Percentiles rank a stretch among this genome's conserved stretches.
Evolutionary conservation across 2,113 vertebrate species (phyloP).

Genomic region (Leptobrachium leishanense): DNA sequence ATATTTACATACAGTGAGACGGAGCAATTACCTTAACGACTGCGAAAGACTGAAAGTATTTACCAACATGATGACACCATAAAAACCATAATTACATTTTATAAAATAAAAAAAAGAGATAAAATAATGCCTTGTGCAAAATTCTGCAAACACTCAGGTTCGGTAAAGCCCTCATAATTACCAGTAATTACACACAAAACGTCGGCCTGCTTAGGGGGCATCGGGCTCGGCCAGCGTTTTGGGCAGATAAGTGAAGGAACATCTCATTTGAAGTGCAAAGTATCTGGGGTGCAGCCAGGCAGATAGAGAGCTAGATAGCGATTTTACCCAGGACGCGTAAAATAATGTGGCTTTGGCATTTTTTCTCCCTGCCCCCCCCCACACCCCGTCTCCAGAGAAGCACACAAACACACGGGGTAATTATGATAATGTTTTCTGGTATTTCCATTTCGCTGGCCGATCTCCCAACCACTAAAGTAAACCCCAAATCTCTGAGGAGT

Average conservation of each 20-base stretch:
- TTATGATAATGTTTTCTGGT: conserved; percentile 73
- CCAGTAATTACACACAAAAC: too few relatives aligned
- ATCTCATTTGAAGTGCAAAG: neutral
- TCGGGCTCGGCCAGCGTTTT: accelerated
- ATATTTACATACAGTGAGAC: too few relatives aligned
- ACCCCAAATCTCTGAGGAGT: conserved; percentile 62
- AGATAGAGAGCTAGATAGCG: neutral
- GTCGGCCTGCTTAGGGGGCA: too few relatives aligned
- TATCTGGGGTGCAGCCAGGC: neutral
- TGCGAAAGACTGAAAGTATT: too few relatives aligned
- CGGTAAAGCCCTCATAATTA: too few relatives aligned
- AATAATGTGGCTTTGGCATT: conserved; percentile 2
- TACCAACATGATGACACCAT: too few relatives aligned
- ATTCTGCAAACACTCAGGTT: too few relatives aligned
- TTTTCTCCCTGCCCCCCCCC: conserved; percentile 42
- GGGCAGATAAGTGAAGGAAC: conserved; percentile 12
- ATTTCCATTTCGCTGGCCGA: conserved; percentile 67
- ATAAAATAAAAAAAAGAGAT: too few relatives aligned
- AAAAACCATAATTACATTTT: too few relatives aligned
- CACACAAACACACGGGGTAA: conserved; percentile 63
- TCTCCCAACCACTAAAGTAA: conserved; percentile 71
- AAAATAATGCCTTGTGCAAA: too few relatives aligned
- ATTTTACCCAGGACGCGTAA: conserved; percentile 5
- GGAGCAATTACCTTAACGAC: too few relatives aligned
- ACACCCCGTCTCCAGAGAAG: too few relatives aligned